Percentiles rank a stretch among this genome's conserved stretches.
Evolutionary conservation across 2,113 vertebrate species (phyloP).

Genomic region (Parus major): DNA sequence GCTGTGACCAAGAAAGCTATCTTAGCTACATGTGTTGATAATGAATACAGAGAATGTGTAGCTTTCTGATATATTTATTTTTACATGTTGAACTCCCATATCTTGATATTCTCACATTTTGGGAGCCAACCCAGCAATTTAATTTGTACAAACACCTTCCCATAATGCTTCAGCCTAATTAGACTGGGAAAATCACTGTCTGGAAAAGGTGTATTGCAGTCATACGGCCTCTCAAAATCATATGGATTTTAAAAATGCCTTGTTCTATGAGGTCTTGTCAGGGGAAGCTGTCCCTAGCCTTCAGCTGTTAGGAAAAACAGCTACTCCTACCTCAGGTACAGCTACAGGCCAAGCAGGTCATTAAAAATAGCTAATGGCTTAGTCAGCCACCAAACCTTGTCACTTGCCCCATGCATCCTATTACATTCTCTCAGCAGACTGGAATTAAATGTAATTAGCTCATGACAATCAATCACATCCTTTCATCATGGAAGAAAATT

Average conservation of each 20-base stretch:
- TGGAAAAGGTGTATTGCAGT: background rate
- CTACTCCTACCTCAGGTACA: background rate
- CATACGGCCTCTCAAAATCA: background rate
- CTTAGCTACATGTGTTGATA: background rate
- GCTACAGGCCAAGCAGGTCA: background rate
- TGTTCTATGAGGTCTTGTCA: background rate
- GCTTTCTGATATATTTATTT: background rate
- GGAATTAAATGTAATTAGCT: background rate
- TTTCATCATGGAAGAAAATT: slow-evolving; percentile 9
- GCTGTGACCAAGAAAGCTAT: background rate
- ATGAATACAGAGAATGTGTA: background rate
- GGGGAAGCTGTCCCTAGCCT: background rate
- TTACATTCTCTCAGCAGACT: background rate
- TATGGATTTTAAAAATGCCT: background rate
- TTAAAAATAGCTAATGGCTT: background rate
- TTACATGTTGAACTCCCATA: background rate
- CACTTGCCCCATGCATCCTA: background rate
- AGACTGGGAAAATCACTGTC: background rate
- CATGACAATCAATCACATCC: background rate
- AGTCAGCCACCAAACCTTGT: background rate
- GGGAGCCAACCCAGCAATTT: background rate
- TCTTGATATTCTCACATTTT: background rate
- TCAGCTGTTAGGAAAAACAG: background rate
- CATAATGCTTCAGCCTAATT: background rate
- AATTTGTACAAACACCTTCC: background rate